Base-by-base conservation (phyloP, 2,888 invertebrate species). In the Melanargia galathea region DNA sequence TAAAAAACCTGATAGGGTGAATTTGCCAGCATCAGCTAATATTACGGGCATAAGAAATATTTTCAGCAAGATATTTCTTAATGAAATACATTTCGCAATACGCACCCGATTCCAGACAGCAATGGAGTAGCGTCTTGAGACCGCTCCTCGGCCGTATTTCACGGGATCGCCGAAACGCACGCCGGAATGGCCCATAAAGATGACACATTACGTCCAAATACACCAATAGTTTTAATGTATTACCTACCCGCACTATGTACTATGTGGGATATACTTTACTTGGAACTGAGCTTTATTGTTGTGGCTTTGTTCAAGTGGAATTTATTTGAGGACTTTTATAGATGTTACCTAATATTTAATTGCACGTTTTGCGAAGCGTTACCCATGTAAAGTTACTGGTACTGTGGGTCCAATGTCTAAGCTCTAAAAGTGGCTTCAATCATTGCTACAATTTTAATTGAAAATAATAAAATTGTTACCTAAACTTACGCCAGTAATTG, bases 101-200 rank as follows among this genome's bases (percentile, higher is more conserved):
- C 54, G 58, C 45, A 61, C 58, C 40, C 60, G 40, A 62, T 52
- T 58, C 54, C 54, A 18, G 52, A 45, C 56, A 38, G 63, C 65
- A 66, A 61, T 61, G 55, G 49, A 65, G 62, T 59, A 70, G 65
- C 65, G 70, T 70, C 73, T 73, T 70, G 69, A 72, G 73, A 74
- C 68, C 67, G 67, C 43, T 66, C 48, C 62, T 63, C 68, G 62
- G 73, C 77, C 71, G 83, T 87, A 88, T 84, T 80, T 86, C 82
- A 84, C 74, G 66, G 77, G 82, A 85, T 86, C 81, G 87, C 86
- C 84, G 84, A 87, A 87, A 88, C 86, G 77, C 80, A 79, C 80
- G 72, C 69, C 78, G 79, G 75, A 89, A 89, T 88, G 80, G 88
- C 72, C 87, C 81, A 89, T 89, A 88, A 89, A 88, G 76, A 85